These are phyloP conservation scores for Echinometra lucunter DNA, from an alignment of 53 echinoderm and acorn worm species.

Conservation along the genomic window DNA sequence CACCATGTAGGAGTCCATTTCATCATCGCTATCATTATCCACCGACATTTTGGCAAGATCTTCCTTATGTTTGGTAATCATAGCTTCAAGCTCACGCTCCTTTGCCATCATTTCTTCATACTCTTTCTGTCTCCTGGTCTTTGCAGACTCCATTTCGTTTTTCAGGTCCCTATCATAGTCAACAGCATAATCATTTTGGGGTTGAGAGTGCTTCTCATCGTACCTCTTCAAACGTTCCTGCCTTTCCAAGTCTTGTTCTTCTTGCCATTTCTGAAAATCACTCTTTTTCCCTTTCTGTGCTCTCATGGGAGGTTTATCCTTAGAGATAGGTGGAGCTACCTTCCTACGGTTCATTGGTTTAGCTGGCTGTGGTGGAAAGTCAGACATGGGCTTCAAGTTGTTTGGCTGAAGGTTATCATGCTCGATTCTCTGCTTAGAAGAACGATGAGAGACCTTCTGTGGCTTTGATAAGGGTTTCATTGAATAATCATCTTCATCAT, in stretches of 20 bases:
- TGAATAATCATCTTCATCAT: constrained; percentile 45
- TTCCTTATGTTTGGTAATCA: constrained; percentile 81
- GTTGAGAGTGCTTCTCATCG: constrained; percentile 53
- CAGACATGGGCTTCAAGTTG: neutral
- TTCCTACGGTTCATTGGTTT: constrained; percentile 57
- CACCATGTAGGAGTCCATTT: constrained; percentile 7
- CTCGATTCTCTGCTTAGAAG: constrained; percentile 56
- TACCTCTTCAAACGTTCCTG: constrained; percentile 77
- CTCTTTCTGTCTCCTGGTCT: constrained; percentile 76
- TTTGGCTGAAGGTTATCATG: constrained; percentile 20
- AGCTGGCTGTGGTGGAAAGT: constrained; percentile 2
- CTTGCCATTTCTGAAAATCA: constrained; percentile 93
- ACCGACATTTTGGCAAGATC: constrained; percentile 70
- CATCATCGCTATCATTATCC: constrained; percentile 65
- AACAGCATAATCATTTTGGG: constrained; percentile 42
- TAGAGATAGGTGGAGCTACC: constrained; percentile 58
- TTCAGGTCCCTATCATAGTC: constrained; percentile 55
- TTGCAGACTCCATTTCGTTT: constrained; percentile 56
- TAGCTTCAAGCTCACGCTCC: constrained; percentile 78
- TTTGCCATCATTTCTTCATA: constrained; percentile 79
- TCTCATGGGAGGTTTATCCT: constrained; percentile 30
- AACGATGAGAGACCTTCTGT: constrained; percentile 61
- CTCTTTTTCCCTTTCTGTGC: constrained; percentile 59
- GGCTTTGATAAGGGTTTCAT: constrained; percentile 64
- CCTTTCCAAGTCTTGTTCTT: constrained; percentile 86